Base-by-base conservation (phyloP, 2,888 invertebrate species). In the Cremastinae sp. region DNA sequence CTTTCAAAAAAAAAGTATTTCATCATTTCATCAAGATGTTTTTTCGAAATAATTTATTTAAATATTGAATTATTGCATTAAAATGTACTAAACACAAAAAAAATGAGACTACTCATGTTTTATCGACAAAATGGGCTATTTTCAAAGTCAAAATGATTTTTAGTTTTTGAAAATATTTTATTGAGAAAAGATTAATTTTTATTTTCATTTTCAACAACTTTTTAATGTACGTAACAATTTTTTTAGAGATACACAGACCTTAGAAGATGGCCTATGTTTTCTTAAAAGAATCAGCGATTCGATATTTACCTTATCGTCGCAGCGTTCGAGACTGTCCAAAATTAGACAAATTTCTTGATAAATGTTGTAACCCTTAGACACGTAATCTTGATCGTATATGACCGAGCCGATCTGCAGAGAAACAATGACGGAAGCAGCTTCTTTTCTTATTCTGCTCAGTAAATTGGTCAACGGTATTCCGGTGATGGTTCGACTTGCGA, bases 251-350 rank as follows among this genome's bases (percentile, higher is more conserved):
- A n/a, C n/a, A n/a, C n/a, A n/a, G n/a, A n/a, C n/a, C n/a, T n/a
- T n/a, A n/a, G n/a, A n/a, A n/a, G n/a, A n/a, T n/a, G n/a, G n/a
- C n/a, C n/a, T n/a, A n/a, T 10, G 0, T 43, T 38, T 47, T 38
- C 16, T 16, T n/a, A n/a, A n/a, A n/a, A n/a, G n/a, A n/a, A 5
- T 7, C 5, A 16, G 16, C 1, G 16, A 18, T 38, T 38, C n/a
- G 7, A 34, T 12, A 53, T 53, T 0, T 36, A 86, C 86, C 82
- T 86, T 84, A 45, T 81, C 79, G 59, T 87, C 86, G 70, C 83
- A 86, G 14, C 78, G 80, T 56, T 84, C 80, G 47, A 87, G 75
- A 20, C 70, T 81, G 1, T 69, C 75, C 34, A 85, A 62, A 56
- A 87, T 71, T 69, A 78, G 75, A 5, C 73, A 78, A 7, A 83